Evolutionary conservation across 2,797 vertebrate species (phyloP).

Genomic region (Centroberyx gerrardi): DNA sequence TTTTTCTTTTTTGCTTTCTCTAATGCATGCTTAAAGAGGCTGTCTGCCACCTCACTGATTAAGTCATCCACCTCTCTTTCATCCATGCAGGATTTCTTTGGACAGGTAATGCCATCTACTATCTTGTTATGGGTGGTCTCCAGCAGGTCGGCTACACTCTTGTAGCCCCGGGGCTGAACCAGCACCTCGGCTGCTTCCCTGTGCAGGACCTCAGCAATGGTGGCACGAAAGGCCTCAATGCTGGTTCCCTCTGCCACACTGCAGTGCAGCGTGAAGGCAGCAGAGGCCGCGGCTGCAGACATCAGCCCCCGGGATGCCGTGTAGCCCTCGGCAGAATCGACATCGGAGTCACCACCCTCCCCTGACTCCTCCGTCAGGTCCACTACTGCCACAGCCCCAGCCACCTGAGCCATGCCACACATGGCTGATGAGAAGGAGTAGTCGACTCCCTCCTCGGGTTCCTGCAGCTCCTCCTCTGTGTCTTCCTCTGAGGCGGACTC

Average conservation of each 20-base stretch:
- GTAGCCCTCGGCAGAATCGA: constrained; percentile 79
- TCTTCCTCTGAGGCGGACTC: constrained; percentile 80
- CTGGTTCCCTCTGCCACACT: constrained; percentile 87
- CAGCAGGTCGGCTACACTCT: constrained; percentile 89
- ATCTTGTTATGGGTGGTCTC: constrained; percentile 91
- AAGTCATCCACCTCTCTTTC: constrained; percentile 88
- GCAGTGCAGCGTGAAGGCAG: constrained; percentile 86
- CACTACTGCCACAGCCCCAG: constrained; percentile 91
- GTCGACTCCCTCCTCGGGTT: constrained; percentile 68
- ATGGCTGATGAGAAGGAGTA: constrained; percentile 93
- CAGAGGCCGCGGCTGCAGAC: constrained; percentile 87
- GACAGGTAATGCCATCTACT: constrained; percentile 87
- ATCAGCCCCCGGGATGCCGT: constrained; percentile 85
- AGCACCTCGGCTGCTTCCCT: constrained; percentile 90
- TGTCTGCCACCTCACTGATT: constrained; percentile 90
- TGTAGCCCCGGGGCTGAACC: constrained; percentile 86
- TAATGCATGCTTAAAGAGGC: constrained; percentile 91
- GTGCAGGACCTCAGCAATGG: constrained; percentile 91
- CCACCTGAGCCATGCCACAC: constrained; percentile 93
- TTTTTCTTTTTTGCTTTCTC: constrained; percentile 90
- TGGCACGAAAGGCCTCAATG: constrained; percentile 88
- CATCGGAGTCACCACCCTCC: constrained; percentile 58
- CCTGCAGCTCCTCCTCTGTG: constrained; percentile 69
- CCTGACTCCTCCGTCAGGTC: constrained; percentile 84
- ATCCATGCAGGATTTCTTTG: constrained; percentile 82